Evolutionary conservation across 2,888 invertebrate genomes (phyloP).

Genomic region (Artemia sp.): DNA sequence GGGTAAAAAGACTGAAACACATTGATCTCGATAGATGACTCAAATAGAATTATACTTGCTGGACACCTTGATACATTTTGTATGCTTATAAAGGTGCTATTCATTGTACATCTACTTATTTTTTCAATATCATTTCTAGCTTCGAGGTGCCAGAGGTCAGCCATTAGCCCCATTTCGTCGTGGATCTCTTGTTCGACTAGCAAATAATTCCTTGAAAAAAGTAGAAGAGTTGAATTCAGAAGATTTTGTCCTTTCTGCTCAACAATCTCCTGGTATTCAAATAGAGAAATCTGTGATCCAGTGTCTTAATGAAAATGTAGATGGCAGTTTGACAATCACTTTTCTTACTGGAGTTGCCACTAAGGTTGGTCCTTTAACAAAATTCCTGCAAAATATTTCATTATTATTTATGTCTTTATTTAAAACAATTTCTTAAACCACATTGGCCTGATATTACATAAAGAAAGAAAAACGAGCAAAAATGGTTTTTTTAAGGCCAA

Average conservation of each 20-base stretch:
- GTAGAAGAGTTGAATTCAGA: conserved; percentile 1
- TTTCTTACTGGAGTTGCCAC: not conserved
- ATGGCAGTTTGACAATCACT: conserved; percentile 2
- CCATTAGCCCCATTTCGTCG: conserved; percentile 9
- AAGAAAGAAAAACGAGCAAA: no score
- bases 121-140: not conserved
- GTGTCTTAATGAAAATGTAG: conserved; percentile 8
- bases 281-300: not conserved
- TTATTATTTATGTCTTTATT: no score
- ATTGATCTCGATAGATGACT: no score
- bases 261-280: conserved; percentile 2
- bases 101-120: not conserved
- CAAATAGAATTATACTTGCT: no score
- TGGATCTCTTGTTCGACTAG: not conserved
- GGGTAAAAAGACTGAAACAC: no score
- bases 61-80: no score
- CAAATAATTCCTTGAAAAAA: not conserved
- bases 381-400: not conserved
- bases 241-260: conserved; percentile 1
- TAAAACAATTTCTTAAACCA: no score
- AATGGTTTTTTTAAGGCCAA: no score
- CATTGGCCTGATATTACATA: no score
- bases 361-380: not conserved
- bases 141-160: conserved; percentile 1
- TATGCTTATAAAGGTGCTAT: no score